Conservation (phyloP, 2,888 invertebrate genomes). For the Cataglyphis altisquamis region DNA sequence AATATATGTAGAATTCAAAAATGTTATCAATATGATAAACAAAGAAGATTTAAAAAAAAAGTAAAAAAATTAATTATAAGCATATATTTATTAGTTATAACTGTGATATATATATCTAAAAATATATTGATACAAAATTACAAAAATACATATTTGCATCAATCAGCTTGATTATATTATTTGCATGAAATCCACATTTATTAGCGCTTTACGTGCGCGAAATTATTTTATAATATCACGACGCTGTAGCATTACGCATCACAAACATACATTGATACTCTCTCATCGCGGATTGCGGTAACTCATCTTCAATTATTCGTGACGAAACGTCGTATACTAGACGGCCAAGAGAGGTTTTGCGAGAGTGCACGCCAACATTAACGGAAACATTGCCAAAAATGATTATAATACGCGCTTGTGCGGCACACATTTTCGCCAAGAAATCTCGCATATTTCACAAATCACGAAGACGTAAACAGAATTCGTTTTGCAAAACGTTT, state of each 20-base stretch:
- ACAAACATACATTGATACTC: neutral
- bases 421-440: conserved; percentile 32
- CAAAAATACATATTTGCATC: neutral
- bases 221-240: conserved; percentile 8
- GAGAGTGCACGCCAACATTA: conserved; percentile 36
- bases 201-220: neutral
- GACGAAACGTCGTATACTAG: conserved; percentile 32
- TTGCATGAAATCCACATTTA: neutral
- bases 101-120: neutral
- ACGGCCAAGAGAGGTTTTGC: conserved; percentile 3
- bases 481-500: conserved; percentile 22
- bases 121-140: neutral
- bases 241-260: neutral
- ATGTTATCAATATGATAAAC: neutral
- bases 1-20: neutral
- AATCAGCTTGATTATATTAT: neutral
- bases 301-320: conserved; percentile 47
- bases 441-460: conserved; percentile 20
- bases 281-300: conserved; percentile 17
- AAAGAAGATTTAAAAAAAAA: neutral
- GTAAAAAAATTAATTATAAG: too few species aligned
- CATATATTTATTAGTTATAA: neutral
- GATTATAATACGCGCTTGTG: conserved; percentile 47
- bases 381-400: conserved; percentile 50
- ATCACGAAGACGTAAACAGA: neutral